Base-by-base conservation (phyloP, 2,888 invertebrate genomes). In the Brenthis daphne region DNA sequence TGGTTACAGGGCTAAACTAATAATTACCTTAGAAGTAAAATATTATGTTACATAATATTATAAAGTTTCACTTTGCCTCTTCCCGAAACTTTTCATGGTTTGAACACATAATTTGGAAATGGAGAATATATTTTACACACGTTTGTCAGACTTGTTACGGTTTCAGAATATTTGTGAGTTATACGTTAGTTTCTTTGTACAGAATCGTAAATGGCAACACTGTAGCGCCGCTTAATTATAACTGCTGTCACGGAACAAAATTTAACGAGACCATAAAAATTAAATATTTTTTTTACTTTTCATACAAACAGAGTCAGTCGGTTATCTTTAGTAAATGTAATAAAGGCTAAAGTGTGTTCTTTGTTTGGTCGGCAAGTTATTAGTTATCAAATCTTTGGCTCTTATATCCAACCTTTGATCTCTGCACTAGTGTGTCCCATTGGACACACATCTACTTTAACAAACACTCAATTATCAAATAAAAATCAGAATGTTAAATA, bases 161-260 rank as follows among this genome's bases (percentile, higher is more conserved):
- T 55, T 33, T 13, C 48, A 66, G 48, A 58, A 66, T 48, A 33
- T 14, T 48, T 66, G 54, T 43, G n/a, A 55, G 43, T 55, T 55
- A 51, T 54, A 65, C 50, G 12, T 53, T 57, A 43, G 50, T 54
- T 66, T 60, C 63, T 57, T 68, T 60, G 58, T 65, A 55, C 55
- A 57, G 58, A 63, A 57, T 56, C 48, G 64, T 56, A 64, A 71
- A 64, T 43, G 65, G 60, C 53, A 57, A 67, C 69, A 72, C 14
- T 66, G 65, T 67, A 63, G 14, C 14, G 60, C 37, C 57, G 56
- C 57, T 72, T 72, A 70, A 66, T 66, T 70, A 70, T 58, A 65
- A 57, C 65, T 65, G 58, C 53, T 64, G 70, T 66, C 67, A 72
- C 70, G 70, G 56, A 70, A 64, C 57, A 56, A 61, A 71, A 61